Base-by-base conservation (phyloP, 64 coral and sea anemone species). In the Catalaphyllia jardinei region DNA sequence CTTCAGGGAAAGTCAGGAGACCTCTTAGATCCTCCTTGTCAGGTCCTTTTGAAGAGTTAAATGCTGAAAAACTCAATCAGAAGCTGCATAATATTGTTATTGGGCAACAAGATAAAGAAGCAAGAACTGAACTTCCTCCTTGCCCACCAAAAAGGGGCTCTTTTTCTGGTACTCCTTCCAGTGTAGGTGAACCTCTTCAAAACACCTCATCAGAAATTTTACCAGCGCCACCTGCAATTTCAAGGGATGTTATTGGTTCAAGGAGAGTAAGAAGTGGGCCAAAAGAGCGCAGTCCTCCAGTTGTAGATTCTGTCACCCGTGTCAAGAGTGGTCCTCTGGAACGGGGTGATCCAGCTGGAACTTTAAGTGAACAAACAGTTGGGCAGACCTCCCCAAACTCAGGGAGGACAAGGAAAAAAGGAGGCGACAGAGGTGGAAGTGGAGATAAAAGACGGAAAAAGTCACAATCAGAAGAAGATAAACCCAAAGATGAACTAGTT, bases 231-330 rank as follows among this genome's bases (percentile, higher is more conserved):
- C 95, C 95, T 30, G 42, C 82, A 19, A 76, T 71, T 31, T 74
- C 86, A 49, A 89, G 75, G 67, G 95, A 97, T 59, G n/a, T 85
- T 8, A 2, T 77, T 33, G 50, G 72, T 8, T 49, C 88, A 71
- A 93, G 95, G 15, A 88, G 95, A 50, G 91, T 97, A 46, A 88
- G 95, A 76, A 97, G 95, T 88, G 95, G 95, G 10, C 95, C 95
- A 4, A 97, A 97, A 78, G 95, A 97, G 64, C 87, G 95, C 10
- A 93, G 84, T 64, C 29, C 77, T 24, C 95, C 95, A 30, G 29
- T 67, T 0, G 79, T 85, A 16, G 65, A 54, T 79, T 83, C 93
- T 12, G 51, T 88, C 31, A 59, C 61, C n/a, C 72, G 75, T 33
- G 83, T 90, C 17, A 91, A 72, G 29, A 89, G 83, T 62, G 88